A percentile compares a stretch with the other conserved stretches of the same genome.
phyloP scores from a whole-genome alignment of 2,888 invertebrate genomes.

The Zaprionus bogoriensis region DNA sequence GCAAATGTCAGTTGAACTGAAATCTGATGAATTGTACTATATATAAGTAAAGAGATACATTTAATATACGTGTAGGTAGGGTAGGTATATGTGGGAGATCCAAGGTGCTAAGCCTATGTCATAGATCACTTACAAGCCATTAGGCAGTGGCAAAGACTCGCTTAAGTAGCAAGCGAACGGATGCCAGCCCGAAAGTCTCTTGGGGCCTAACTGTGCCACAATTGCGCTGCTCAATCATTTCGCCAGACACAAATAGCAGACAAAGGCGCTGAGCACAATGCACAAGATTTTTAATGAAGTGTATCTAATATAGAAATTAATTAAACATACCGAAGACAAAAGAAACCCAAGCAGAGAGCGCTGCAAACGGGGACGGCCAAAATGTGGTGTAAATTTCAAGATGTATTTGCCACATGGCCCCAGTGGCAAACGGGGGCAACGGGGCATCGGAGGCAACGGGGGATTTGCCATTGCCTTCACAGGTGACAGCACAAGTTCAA shows the following conservation, averaged over 20 bases:
- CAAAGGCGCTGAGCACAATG: slow-evolving; percentile 6
- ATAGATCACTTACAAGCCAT: slow-evolving; percentile 70
- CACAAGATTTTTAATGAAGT: slow-evolving; percentile 63
- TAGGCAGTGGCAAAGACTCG: slow-evolving; percentile 37
- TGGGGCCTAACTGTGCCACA: slow-evolving; percentile 25
- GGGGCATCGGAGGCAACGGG: background rate
- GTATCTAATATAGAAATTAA: slow-evolving; percentile 76
- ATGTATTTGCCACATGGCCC: slow-evolving; percentile 52
- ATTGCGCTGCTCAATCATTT: slow-evolving; percentile 61
- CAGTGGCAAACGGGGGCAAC: background rate
- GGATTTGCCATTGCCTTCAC: slow-evolving; percentile 60
- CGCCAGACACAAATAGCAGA: slow-evolving; percentile 27
- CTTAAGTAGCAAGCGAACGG: slow-evolving; percentile 2
- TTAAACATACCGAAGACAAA: slow-evolving; percentile 52
- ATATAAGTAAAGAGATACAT: too few relatives aligned
- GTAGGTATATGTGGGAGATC: background rate
- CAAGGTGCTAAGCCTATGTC: slow-evolving; percentile 6
- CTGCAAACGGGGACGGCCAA: slow-evolving; percentile 22
- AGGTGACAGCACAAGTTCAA: slow-evolving; percentile 76
- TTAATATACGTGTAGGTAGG: background rate
- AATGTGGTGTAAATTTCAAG: slow-evolving; percentile 59
- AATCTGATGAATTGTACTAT: slow-evolving; percentile 65
- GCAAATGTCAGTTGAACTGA: slow-evolving; percentile 31
- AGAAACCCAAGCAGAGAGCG: slow-evolving; percentile 12
- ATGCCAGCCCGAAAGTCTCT: slow-evolving; percentile 16